Evolutionary conservation across 2,113 vertebrate species (phyloP).

Genomic region (Corvus hawaiiensis): DNA sequence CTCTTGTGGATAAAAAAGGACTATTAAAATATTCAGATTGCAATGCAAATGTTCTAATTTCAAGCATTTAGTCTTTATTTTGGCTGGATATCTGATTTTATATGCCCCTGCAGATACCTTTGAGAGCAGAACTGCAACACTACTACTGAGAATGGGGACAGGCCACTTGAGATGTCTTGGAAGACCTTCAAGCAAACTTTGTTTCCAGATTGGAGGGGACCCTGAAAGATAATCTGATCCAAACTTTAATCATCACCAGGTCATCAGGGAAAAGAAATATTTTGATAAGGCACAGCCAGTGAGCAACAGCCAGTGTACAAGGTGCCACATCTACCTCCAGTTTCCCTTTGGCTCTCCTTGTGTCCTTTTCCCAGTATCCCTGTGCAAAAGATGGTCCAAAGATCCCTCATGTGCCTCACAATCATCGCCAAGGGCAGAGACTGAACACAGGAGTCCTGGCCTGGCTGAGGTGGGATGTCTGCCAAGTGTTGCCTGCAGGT

Average conservation of each 20-base stretch:
- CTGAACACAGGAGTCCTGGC: no score
- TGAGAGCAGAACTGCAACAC: neutral
- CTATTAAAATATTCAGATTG: neutral
- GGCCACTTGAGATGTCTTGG: neutral
- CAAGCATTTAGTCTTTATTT: neutral
- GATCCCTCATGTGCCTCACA: no score
- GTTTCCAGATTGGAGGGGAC: neutral
- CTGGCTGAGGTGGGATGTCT: no score
- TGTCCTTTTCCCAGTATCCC: neutral
- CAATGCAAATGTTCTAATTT: neutral
- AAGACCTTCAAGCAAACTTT: neutral
- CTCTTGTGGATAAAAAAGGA: neutral
- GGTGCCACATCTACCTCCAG: neutral
- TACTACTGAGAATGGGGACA: neutral
- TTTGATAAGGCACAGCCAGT: neutral
- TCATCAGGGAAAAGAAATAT: neutral
- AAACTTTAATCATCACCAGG: neutral
- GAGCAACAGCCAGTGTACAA: neutral
- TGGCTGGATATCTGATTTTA: neutral
- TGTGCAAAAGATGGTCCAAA: no score
- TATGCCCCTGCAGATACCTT: neutral
- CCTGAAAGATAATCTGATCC: neutral
- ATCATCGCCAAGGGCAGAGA: no score
- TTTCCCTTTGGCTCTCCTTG: neutral
- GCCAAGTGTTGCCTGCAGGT: no score